Conservation (phyloP, 2,113 vertebrate species). For the Pterophyllum scalare region DNA sequence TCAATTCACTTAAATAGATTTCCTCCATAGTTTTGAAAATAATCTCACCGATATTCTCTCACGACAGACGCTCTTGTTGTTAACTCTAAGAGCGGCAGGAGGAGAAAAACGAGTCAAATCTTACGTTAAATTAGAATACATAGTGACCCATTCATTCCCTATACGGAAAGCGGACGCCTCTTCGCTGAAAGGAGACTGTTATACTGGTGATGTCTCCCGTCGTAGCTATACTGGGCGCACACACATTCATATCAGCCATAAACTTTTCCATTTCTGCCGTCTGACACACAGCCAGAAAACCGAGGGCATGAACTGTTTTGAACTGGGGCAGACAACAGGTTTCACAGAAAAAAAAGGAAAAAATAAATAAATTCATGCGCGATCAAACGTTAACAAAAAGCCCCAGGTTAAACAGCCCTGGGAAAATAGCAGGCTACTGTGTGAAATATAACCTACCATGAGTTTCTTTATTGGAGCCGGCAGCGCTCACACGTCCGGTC, state of each 20-base stretch:
- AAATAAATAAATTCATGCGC: no score
- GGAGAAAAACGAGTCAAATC: conserved; percentile 39
- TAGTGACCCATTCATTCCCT: conserved; percentile 72
- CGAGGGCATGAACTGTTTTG: conserved; percentile 39
- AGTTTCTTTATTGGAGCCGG: conserved; percentile 45
- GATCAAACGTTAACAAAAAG: background rate
- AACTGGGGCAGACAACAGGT: background rate
- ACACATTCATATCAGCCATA: conserved; percentile 33
- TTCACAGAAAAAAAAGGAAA: background rate
- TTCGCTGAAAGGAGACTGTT: conserved; percentile 74
- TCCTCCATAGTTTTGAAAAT: background rate
- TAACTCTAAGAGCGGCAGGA: background rate
- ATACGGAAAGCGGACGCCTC: conserved; percentile 48
- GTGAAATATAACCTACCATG: conserved; percentile 55
- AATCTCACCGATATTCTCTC: background rate
- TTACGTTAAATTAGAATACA: conserved; percentile 57
- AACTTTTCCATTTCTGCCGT: conserved; percentile 64
- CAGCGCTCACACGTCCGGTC: conserved; percentile 45
- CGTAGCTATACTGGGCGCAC: conserved; percentile 25
- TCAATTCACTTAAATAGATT: background rate
- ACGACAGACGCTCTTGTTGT: background rate
- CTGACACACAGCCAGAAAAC: background rate
- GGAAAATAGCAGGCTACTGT: background rate
- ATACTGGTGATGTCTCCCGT: conserved; percentile 63
- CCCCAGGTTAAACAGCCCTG: background rate